These are phyloP conservation scores for Xestia c-nigrum DNA, from an alignment of 2,888 invertebrate genomes.

Conservation along the genomic window DNA sequence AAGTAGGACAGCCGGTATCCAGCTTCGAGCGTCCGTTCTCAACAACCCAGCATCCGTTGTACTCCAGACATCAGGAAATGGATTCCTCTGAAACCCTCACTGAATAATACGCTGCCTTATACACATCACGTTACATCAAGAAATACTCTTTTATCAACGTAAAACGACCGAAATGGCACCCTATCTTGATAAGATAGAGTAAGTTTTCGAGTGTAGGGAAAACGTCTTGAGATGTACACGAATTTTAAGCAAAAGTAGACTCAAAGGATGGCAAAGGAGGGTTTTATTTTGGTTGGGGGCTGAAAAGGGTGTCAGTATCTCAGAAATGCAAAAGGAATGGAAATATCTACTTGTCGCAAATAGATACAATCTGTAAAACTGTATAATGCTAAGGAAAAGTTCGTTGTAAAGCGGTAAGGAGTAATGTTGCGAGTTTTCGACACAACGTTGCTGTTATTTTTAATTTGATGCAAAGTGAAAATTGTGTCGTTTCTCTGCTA, in stretches of 20 bases:
- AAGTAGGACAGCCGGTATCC: constrained; percentile 31
- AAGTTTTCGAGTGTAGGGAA: constrained; percentile 16
- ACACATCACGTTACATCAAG: constrained; percentile 66
- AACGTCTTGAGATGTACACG: constrained; percentile 7
- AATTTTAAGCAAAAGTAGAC: constrained; percentile 28
- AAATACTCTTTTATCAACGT: constrained; percentile 49
- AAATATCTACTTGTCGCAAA: constrained; percentile 63
- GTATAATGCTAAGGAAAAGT: constrained; percentile 32
- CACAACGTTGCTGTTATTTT: constrained; percentile 11
- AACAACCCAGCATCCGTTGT: constrained; percentile 47
- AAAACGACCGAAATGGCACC: constrained; percentile 40
- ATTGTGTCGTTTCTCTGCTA: not conserved
- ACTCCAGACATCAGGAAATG: constrained; percentile 70
- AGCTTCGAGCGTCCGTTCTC: constrained; percentile 25
- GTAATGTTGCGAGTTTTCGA: not conserved
- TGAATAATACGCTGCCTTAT: constrained; percentile 69
- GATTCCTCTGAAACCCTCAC: constrained; percentile 70
- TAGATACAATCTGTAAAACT: constrained; percentile 62
- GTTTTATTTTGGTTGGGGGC: constrained; percentile 10
- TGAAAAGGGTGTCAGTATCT: constrained; percentile 54
- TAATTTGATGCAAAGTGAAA: constrained; percentile 19
- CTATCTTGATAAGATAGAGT: constrained; percentile 21
- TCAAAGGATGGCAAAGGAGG: accelerated
- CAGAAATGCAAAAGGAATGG: constrained; percentile 63
- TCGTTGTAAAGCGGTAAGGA: constrained; percentile 18